Base-by-base conservation (phyloP, 1,140 invertebrate species). In the Neodiprion virginianus region DNA sequence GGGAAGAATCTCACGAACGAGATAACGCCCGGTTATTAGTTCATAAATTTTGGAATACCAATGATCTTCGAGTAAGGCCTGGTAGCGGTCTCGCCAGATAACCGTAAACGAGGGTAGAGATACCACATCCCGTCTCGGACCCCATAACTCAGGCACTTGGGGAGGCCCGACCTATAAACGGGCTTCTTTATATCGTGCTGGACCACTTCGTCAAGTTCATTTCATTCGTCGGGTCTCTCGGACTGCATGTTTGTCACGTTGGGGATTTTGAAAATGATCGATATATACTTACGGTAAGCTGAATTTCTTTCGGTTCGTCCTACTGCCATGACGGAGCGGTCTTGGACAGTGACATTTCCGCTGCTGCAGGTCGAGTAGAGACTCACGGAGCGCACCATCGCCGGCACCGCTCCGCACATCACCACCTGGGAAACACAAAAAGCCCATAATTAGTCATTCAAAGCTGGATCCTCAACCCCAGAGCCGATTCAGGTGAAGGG, bases 361-460 rank as follows among this genome's bases (percentile, higher is more conserved):
- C 88, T 87, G 83, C 89, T 90, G 86, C 90, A 90, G 82, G 89
- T 88, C 83, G 89, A 90, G 90, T 91, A 92, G 78, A 93, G 90
- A 85, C 91, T 91, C 84, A 92, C 91, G 85, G 91, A 91, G 87
- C 91, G 91, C 85, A 92, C 91, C 91, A 91, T 91, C 84, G 91
- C 90, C 86, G 92, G 91, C 88, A 92, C 91, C 88, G 91, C 91
- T 89, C 92, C 92, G 91, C 91, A 92, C 89, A 92, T 92, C 90
- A 92, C 91, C 91, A 93, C 91, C 92, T 93, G 88, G 40, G 48
- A 73, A 66, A 82, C 21, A 61, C 72, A 74, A 12, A 73, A 21
- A 50, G n/a, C 48, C 17, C 28, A 40, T 40, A 40, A 40, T 40
- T 40, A 40, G 28, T 40, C 28, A 40, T 40, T 40, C 28, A 40